Evolutionary conservation across 1,140 invertebrate species (phyloP).

Genomic region (Metopolophium dirhodum): DNA sequence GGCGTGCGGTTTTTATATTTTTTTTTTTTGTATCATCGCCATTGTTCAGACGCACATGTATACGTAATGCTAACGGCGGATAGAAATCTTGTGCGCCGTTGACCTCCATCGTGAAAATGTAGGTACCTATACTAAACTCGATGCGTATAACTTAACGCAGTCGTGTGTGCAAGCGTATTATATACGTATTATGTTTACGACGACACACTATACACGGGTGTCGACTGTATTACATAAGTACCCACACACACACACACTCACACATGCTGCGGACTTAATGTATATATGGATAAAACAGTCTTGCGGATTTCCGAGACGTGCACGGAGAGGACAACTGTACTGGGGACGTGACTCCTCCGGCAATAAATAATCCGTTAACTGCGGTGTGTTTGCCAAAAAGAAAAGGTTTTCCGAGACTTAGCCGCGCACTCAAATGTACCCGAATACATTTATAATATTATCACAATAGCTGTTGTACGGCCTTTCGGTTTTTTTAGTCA

Average conservation of each 20-base stretch:
- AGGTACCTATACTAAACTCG: not conserved
- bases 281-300: not conserved
- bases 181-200: not conserved
- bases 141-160: not conserved
- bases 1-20: not conserved
- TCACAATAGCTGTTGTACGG: not conserved
- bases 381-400: not conserved
- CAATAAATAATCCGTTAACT: constrained; percentile 15
- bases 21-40: not conserved
- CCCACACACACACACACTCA: not conserved
- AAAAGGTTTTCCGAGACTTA: not conserved
- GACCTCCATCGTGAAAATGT: not conserved
- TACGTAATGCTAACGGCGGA: not conserved
- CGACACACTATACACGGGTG: not conserved
- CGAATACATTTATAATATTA: constrained; percentile 3
- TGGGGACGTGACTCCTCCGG: not conserved
- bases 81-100: not conserved
- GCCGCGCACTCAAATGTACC: not conserved
- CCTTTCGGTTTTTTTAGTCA: not conserved
- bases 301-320: constrained; percentile 12
- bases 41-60: not conserved
- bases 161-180: not conserved
- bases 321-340: not conserved
- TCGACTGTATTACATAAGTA: not conserved
- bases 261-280: not conserved